Percentiles rank a stretch among this genome's conserved stretches.
Conservation (phyloP, 2,888 invertebrate genomes). For the Protonemura montana region DNA sequence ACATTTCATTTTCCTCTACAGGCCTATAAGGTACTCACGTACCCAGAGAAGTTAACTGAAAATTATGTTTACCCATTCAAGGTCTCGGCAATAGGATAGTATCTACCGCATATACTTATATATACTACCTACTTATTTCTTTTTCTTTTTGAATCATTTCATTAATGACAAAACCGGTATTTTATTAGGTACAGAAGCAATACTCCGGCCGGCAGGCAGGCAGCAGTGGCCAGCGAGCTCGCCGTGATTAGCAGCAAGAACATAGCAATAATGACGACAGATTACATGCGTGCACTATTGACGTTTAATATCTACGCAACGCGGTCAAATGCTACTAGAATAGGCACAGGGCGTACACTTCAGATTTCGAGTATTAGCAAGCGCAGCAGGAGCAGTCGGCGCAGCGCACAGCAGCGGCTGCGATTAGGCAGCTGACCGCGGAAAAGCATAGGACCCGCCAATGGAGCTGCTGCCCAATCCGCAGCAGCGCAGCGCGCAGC, state of each 20-base stretch:
- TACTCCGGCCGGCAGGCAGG: conserved; percentile 93
- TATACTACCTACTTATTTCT: conserved; percentile 12
- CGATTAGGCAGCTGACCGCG: too few relatives aligned
- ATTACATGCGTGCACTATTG: neutral
- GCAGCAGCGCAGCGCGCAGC: neutral
- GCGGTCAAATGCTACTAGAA: neutral
- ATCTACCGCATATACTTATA: conserved; percentile 28
- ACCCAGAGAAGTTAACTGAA: conserved; percentile 7
- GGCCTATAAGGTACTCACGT: too few relatives aligned
- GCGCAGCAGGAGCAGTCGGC: too few relatives aligned
- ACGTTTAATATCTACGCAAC: neutral
- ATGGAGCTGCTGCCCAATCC: neutral
- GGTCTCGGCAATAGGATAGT: conserved; percentile 32
- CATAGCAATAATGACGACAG: neutral
- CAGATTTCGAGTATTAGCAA: too few relatives aligned
- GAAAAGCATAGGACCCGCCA: too few relatives aligned
- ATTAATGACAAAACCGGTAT: conserved; percentile 41
- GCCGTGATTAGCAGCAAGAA: neutral
- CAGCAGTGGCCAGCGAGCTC: conserved; percentile 80
- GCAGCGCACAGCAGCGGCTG: too few relatives aligned
- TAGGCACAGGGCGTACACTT: neutral
- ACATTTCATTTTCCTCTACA: too few relatives aligned
- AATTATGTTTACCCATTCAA: conserved; percentile 33
- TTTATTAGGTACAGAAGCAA: conserved; percentile 50
- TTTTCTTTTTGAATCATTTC: conserved; percentile 36